Percentiles rank a stretch among this genome's conserved stretches.
These are phyloP conservation scores for Lepidocolaptes lacrymiger DNA, from an alignment of 2,797 vertebrate species.

Conservation along the genomic window DNA sequence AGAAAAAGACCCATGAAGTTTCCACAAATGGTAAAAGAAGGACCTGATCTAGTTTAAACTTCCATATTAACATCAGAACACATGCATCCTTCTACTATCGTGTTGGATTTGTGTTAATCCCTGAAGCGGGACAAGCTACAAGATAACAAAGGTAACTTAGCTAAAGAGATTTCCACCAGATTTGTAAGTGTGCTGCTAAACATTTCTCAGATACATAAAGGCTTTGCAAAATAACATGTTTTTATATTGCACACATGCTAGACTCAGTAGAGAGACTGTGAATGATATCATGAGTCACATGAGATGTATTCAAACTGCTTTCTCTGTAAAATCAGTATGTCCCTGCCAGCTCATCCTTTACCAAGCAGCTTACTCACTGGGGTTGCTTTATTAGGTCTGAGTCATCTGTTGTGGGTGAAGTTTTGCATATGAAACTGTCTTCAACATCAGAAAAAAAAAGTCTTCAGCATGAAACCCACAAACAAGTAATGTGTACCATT, in stretches of 20 bases:
- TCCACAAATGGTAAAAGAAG: background rate
- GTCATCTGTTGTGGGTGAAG: constrained; percentile 58
- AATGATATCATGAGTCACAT: constrained; percentile 2
- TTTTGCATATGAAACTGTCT: constrained; percentile 47
- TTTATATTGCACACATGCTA: background rate
- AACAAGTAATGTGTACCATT: background rate
- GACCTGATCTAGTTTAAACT: background rate
- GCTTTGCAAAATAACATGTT: background rate
- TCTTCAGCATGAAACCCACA: background rate
- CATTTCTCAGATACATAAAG: background rate
- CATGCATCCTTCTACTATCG: background rate
- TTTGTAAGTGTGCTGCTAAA: background rate
- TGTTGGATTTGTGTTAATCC: background rate
- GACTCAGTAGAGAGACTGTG: background rate
- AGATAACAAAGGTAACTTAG: background rate
- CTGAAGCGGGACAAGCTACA: background rate
- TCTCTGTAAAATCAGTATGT: background rate
- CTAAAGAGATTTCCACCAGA: background rate
- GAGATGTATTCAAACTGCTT: constrained; percentile 2
- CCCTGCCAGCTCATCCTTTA: background rate
- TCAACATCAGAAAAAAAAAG: background rate
- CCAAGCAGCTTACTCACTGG: background rate
- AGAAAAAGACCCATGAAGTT: background rate
- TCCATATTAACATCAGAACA: background rate
- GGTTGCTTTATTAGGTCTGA: constrained; percentile 59